A percentile compares a stretch with the other conserved stretches of the same genome.
phyloP scores from a whole-genome alignment of 1,140 invertebrate species.

The Stegodyphus mimosarum region DNA sequence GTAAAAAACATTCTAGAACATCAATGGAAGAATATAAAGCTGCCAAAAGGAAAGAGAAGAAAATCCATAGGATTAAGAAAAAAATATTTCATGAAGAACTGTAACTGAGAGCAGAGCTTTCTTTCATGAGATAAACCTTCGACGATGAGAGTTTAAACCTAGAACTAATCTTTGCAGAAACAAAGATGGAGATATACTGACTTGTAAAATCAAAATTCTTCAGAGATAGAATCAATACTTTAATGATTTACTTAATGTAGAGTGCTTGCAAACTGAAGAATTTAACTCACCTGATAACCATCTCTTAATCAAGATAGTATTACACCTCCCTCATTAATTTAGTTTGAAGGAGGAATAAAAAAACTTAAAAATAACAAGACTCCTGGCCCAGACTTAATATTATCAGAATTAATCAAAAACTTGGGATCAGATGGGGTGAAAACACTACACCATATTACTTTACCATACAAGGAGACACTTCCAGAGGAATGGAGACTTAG shows the following conservation, averaged over 20 bases:
- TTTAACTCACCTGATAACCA: neutral
- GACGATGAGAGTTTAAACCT: neutral
- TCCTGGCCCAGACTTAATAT: conserved; percentile 6
- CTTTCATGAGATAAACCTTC: neutral
- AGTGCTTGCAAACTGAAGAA: neutral
- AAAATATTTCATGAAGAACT: neutral
- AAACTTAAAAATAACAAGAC: conserved; percentile 3
- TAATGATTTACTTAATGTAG: neutral
- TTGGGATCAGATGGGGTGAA: neutral
- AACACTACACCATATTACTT: neutral
- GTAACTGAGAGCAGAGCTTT: neutral
- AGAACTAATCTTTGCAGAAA: neutral
- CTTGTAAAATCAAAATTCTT: neutral
- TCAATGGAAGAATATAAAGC: neutral
- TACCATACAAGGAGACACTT: neutral
- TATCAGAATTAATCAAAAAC: neutral
- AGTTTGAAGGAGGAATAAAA: neutral
- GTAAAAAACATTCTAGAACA: neutral
- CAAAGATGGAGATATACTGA: neutral
- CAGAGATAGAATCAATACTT: neutral
- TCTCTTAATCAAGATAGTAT: neutral
- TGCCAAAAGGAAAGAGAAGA: neutral
- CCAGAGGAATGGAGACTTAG: neutral
- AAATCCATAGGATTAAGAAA: neutral
- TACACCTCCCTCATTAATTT: neutral